These are phyloP conservation scores for Beris chalybata DNA, from an alignment of 2,888 invertebrate genomes.

Conservation along the genomic window DNA sequence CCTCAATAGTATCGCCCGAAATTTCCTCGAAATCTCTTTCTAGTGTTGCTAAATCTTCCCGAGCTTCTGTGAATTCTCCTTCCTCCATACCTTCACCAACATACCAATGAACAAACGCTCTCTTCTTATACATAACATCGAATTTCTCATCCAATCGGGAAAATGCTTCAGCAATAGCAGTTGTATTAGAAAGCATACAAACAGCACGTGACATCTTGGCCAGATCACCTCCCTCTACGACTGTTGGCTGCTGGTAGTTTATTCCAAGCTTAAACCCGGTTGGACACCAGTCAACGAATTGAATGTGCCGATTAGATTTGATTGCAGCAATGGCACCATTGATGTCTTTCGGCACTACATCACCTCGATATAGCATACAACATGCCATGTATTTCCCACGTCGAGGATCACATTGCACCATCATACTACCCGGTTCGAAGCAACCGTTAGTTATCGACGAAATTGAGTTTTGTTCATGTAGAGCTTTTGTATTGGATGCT, in stretches of 20 bases:
- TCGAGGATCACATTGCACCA: slow-evolving; percentile 82
- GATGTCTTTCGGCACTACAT: slow-evolving; percentile 87
- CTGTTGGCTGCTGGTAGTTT: slow-evolving; percentile 76
- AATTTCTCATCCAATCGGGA: slow-evolving; percentile 89
- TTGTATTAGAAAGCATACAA: slow-evolving; percentile 85
- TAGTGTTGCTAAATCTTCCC: slow-evolving; percentile 50
- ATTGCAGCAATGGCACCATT: slow-evolving; percentile 80
- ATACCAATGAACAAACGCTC: slow-evolving; percentile 95
- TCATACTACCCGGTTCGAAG: slow-evolving; percentile 83
- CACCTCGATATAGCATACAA: slow-evolving; percentile 83
- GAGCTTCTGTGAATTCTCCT: slow-evolving; percentile 54
- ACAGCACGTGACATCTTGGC: slow-evolving; percentile 81
- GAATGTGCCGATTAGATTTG: slow-evolving; percentile 74
- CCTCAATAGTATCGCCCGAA: slow-evolving; percentile 39
- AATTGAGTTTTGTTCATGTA: slow-evolving; percentile 73
- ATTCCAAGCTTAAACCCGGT: slow-evolving; percentile 84
- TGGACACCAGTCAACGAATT: slow-evolving; percentile 91
- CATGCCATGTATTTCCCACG: slow-evolving; percentile 88
- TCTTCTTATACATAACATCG: slow-evolving; percentile 90
- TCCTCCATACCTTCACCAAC: slow-evolving; percentile 58
- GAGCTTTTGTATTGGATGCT: slow-evolving; percentile 71
- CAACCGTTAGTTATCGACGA: slow-evolving; percentile 81
- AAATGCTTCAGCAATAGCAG: slow-evolving; percentile 88
- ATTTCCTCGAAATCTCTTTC: slow-evolving; percentile 55
- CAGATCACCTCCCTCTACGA: slow-evolving; percentile 70